Evolutionary conservation across 2,888 invertebrate genomes (phyloP).

Genomic region (Pantelozetes paolii): DNA sequence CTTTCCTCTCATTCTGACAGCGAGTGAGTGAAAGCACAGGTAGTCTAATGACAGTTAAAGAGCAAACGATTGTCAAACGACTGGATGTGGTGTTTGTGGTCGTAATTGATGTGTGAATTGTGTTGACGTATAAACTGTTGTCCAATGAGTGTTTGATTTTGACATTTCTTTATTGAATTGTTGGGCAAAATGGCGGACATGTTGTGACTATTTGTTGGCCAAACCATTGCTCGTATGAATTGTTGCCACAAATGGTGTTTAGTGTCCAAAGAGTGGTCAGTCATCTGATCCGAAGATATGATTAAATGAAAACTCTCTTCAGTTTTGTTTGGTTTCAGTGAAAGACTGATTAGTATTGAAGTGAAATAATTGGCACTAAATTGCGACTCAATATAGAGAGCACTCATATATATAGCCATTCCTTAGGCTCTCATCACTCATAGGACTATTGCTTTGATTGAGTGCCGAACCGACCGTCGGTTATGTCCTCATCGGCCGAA

Average conservation of each 20-base stretch:
- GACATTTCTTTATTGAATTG: constrained; percentile 30
- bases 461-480: background rate
- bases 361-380: background rate
- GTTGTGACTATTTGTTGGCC: background rate
- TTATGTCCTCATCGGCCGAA: too few species aligned
- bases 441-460: background rate
- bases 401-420: constrained; percentile 15
- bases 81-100: too few species aligned
- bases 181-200: constrained; percentile 12
- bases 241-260: too few species aligned
- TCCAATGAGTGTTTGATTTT: constrained; percentile 7
- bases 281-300: too few species aligned
- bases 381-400: constrained; percentile 34
- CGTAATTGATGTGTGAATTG: background rate
- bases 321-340: background rate
- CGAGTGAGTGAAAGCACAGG: too few species aligned
- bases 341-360: background rate
- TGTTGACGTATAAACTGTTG: constrained; percentile 12
- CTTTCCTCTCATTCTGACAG: too few species aligned
- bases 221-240: too few species aligned
- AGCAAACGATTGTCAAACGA: too few species aligned
- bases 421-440: background rate
- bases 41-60: too few species aligned
- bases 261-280: too few species aligned
- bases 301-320: too few species aligned